Evolutionary conservation across 2,113 vertebrate species (phyloP).

Genomic region (Aegithalos caudatus): DNA sequence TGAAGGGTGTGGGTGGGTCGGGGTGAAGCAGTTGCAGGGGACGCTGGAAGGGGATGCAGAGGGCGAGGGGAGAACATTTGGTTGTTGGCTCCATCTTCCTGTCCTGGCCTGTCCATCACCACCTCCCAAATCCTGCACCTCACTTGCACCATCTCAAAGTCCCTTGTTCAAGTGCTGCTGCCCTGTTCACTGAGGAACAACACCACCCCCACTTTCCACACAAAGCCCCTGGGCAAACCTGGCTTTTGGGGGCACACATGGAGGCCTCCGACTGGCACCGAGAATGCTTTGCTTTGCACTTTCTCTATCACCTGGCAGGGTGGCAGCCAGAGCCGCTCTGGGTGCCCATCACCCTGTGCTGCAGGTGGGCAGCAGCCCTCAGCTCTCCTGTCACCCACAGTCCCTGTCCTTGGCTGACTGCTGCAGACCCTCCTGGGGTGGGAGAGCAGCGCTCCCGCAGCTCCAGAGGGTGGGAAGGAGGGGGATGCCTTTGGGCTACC

Average conservation of each 20-base stretch:
- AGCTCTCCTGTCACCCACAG: neutral
- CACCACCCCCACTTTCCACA: neutral
- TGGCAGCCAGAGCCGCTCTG: neutral
- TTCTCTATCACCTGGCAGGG: neutral
- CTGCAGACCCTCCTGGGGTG: neutral
- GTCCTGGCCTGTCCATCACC: neutral
- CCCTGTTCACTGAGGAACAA: accelerated
- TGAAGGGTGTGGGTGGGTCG: neutral
- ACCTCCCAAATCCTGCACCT: neutral
- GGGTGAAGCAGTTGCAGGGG: neutral
- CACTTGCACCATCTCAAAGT: neutral
- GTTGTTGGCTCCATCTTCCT: neutral
- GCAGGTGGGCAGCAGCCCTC: neutral
- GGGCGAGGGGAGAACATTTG: neutral
- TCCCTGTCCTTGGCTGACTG: neutral
- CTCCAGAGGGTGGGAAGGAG: neutral
- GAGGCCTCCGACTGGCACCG: neutral
- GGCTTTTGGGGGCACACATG: neutral
- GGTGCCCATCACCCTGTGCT: neutral
- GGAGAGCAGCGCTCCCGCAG: neutral
- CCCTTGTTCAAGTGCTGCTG: neutral
- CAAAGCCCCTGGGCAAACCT: neutral
- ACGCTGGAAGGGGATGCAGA: neutral
- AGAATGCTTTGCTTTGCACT: neutral
- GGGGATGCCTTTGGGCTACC: neutral